Base-by-base conservation (phyloP, 2,888 invertebrate species). In the Netelia virgata region DNA sequence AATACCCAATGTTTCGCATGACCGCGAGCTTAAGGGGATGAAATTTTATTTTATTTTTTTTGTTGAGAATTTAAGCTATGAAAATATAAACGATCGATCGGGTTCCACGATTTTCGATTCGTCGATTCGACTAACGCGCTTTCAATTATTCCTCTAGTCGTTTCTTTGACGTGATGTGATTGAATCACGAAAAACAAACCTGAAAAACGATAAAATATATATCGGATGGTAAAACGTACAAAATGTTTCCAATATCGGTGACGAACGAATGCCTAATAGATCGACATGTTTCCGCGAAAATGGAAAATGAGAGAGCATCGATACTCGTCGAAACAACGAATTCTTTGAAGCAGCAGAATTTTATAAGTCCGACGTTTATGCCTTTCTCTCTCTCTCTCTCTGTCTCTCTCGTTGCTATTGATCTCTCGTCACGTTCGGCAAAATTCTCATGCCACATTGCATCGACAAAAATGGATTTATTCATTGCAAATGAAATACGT, bases 241-340 rank as follows among this genome's bases (percentile, higher is more conserved):
- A 59, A 57, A 36, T 36, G 41, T 3, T 10, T 20, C 16, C n/a
- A 1, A 3, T 11, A 6, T 11, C 43, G 43, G 23, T 14, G 59
- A 10, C n/a, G 43, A n/a, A 14, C 43, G 43, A 59, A 47, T 36
- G 72, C 20, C 20, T 72, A 41, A 61, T 72, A 43, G 57, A 72
- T 23, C 59, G 18, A 72, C 59, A 43, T 47, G 72, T 64, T 18
- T n/a, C n/a, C 20, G 18, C 20, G n/a, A 72, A 72, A 41, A 23
- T 20, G 43, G 23, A n/a, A 47, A 59, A 59, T 8, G n/a, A 20
- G 18, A 72, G 47, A 36, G 23, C 59, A 53, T 59, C n/a, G 43
- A 72, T 59, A 18, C 53, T 47, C 55, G 41, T 57, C 16, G 57
- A 18, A 28, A 23, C 61, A 61, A 28, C 28, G 14, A 61, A 28